Conservation (phyloP, 2,113 vertebrate species). For the Corythornis madagascariensis region DNA sequence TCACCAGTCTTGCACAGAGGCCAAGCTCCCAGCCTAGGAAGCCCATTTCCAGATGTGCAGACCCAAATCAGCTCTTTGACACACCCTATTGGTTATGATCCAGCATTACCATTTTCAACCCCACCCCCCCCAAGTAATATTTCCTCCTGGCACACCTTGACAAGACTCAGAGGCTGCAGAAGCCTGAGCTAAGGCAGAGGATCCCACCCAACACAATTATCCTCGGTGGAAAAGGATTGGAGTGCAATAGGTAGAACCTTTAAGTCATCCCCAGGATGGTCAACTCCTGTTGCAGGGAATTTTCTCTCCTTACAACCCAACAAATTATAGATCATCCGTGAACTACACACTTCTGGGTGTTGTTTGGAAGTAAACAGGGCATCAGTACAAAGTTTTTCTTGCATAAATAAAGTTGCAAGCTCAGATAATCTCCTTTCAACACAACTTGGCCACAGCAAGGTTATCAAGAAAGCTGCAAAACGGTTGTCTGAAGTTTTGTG, state of each 20-base stretch:
- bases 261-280: neutral
- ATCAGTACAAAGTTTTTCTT: neutral
- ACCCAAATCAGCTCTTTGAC: neutral
- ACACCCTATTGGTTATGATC: neutral
- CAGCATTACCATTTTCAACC: neutral
- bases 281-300: neutral
- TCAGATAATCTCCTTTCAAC: neutral
- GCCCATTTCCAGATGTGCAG: neutral
- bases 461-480: neutral
- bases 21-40: neutral
- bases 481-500: fast-evolving
- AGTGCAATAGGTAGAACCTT: neutral
- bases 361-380: neutral
- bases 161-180: neutral
- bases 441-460: fast-evolving
- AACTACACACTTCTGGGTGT: fast-evolving
- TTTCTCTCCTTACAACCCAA: neutral
- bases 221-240: neutral
- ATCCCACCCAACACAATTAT: neutral
- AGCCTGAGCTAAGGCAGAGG: neutral
- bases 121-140: neutral
- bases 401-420: neutral
- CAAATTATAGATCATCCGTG: neutral
- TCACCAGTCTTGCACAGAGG: neutral
- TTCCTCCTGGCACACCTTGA: neutral